Base-by-base conservation (phyloP, 2,113 vertebrate genomes). In the Lophura nycthemera region DNA sequence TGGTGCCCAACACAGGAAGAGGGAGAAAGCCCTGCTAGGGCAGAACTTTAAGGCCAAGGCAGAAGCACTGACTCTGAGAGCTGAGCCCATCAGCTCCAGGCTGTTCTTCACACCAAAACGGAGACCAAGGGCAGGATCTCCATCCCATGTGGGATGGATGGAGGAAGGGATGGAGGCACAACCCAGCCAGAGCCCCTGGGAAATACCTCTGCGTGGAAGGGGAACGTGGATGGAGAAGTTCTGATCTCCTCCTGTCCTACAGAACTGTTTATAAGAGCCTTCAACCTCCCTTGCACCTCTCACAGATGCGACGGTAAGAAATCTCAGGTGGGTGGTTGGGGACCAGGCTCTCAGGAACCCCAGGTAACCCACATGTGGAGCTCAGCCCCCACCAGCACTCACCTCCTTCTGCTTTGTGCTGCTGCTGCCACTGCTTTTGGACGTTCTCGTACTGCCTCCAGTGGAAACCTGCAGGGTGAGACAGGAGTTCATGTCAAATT, bases 321-420 rank as follows among this genome's bases (percentile, higher is more conserved):
- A 45, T 9, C 47, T 57, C 29, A 27, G 0, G 3, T 4, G 20
- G 30, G 45, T 5, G 56, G 21, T 1, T 36, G 18, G 11, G 6
- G 10, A 45, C 45, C 42, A 43, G 43, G 43, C 43, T 19, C 21
- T 22, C 9, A 48, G 48, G 48, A 22, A 24, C 48, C 48, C 11
- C 47, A 6, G 21, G 16, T 12, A 42, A 6, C 42, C 42, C 13
- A 16, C 42, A 15, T 14, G 42, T 43, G 43, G 43, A 18, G 48
- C 5, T 11, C 48, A 13, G 48, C 22, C 50, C 22, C 22, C 21
- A 12, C 24, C 50, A 52, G 50, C 54, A 79, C 97, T 97, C 75
- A 98, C 98, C 98, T 98, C 96, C 74, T 97, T 97, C 4, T 84
- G 81, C 47, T 13, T 50, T 6, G 21, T 79, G 92, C 82, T 50